Evolutionary conservation across 2,113 vertebrate genomes (phyloP).

Genomic region (Macrotis lagotis): DNA sequence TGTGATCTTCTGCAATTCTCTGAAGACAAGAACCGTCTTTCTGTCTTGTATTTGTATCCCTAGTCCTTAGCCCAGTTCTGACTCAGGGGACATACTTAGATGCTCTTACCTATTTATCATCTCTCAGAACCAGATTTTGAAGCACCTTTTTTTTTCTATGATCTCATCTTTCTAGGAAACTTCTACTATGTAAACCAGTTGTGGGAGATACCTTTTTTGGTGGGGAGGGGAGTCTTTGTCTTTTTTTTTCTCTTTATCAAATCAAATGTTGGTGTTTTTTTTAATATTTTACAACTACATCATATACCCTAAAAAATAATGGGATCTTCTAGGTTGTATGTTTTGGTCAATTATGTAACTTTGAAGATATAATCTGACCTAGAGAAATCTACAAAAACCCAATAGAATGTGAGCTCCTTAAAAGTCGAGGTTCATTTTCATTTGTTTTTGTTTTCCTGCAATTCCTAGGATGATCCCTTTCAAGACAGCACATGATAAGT

Average conservation of each 20-base stretch:
- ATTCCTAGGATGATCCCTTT: background rate
- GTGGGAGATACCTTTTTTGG: background rate
- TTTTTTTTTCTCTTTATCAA: background rate
- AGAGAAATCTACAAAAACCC: background rate
- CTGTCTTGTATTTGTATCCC: background rate
- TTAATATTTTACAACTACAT: background rate
- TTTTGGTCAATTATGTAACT: background rate
- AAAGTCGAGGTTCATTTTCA: background rate
- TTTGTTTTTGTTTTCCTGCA: background rate
- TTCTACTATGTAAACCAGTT: background rate
- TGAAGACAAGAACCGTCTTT: background rate
- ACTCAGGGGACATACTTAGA: background rate
- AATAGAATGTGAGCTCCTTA: background rate
- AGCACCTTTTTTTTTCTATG: background rate
- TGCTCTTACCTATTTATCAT: background rate
- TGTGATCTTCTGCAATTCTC: background rate
- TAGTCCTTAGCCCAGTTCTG: background rate
- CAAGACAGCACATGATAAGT: background rate
- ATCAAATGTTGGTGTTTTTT: background rate
- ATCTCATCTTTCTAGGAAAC: background rate
- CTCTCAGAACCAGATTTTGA: background rate
- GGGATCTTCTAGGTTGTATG: background rate
- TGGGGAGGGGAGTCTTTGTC: background rate
- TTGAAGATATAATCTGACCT: background rate
- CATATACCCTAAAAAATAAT: background rate